Evolutionary conservation across 2,113 vertebrate species (phyloP).

Genomic region (Piliocolobus tephrosceles): DNA sequence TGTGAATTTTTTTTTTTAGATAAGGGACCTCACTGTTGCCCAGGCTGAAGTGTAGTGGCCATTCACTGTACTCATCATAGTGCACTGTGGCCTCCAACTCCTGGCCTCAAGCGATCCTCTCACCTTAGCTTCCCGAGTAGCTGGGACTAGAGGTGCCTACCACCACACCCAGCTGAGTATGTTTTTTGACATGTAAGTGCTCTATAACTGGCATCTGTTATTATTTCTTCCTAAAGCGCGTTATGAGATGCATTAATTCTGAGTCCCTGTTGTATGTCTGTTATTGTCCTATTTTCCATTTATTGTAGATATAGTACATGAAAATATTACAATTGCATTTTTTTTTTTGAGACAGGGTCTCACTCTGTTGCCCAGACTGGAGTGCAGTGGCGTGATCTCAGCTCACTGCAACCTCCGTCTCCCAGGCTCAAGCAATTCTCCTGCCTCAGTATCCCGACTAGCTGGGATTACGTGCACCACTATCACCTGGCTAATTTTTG

Average conservation of each 20-base stretch:
- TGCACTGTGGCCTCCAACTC: not conserved
- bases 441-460: no score
- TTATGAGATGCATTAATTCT: not conserved
- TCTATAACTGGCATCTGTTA: not conserved
- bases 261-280: not conserved
- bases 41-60: not conserved
- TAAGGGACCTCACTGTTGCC: not conserved
- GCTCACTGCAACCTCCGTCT: no score
- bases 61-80: not conserved
- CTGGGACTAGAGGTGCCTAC: not conserved
- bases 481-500: no score
- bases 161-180: not conserved
- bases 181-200: not conserved
- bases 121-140: not conserved
- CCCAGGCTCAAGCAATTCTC: no score
- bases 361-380: no score
- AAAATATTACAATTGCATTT: not conserved
- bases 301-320: not conserved
- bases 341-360: no score
- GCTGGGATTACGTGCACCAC: no score
- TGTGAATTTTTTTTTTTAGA: not conserved
- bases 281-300: not conserved
- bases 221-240: conserved; percentile 1
- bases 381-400: no score
- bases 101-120: not conserved